These are phyloP conservation scores for Pelodiscus sinensis DNA, from an alignment of 2,113 vertebrate species.

Conservation along the genomic window DNA sequence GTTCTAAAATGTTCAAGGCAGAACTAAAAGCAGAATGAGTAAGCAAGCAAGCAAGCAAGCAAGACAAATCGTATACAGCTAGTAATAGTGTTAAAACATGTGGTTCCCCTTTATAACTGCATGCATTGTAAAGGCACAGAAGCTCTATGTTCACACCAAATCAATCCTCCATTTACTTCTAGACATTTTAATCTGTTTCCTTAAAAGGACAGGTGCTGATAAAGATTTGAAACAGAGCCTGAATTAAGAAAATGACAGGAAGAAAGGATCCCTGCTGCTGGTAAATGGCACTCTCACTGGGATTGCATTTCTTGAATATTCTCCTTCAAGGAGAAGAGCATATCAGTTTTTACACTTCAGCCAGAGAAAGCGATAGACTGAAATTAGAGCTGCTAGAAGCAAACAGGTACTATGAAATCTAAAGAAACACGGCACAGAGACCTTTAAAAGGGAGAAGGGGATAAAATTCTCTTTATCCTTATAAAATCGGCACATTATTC, in stretches of 20 bases:
- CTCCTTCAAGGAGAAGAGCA: constrained; percentile 59
- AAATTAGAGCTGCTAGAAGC: constrained; percentile 74
- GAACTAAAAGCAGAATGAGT: constrained; percentile 6
- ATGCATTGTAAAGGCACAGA: constrained; percentile 42
- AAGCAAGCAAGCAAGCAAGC: constrained; percentile 11
- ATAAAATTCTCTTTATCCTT: constrained; percentile 78
- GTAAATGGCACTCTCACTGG: constrained; percentile 71
- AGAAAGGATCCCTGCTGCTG: constrained; percentile 71
- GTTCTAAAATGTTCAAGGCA: not conserved
- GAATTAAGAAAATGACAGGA: constrained; percentile 72
- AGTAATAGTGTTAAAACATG: not conserved
- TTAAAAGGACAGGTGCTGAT: constrained; percentile 73
- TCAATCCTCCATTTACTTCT: constrained; percentile 37
- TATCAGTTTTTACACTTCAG: constrained; percentile 74
- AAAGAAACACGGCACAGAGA: constrained; percentile 74
- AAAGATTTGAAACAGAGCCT: constrained; percentile 76
- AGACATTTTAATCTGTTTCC: constrained; percentile 80
- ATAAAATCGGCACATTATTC: constrained; percentile 83
- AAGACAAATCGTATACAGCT: not conserved
- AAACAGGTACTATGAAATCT: constrained; percentile 76
- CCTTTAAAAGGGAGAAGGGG: constrained; percentile 70
- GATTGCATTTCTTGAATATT: constrained; percentile 81
- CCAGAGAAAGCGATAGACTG: constrained; percentile 65
- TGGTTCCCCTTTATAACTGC: constrained; percentile 2
- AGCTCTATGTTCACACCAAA: constrained; percentile 36